Base-by-base conservation (phyloP, 2,888 invertebrate species). In the Lepas anatifera region DNA sequence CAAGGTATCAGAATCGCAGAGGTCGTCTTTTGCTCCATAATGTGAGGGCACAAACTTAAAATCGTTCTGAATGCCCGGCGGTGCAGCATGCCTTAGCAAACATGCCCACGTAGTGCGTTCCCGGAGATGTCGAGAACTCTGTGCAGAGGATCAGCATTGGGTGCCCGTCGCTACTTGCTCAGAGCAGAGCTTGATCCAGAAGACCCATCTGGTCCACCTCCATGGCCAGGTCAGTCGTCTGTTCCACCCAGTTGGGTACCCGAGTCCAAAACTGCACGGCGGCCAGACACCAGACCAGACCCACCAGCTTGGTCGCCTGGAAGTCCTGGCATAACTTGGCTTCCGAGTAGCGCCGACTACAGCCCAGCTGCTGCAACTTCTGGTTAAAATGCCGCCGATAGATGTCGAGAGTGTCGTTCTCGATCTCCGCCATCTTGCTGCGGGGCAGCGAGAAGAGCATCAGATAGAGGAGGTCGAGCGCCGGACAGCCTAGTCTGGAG, bases 381-480 rank as follows among this genome's bases (percentile, higher is more conserved):
- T n/a, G 11, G 39, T 64, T 64, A 39, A 64, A 64, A 39, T 64
- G 64, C 11, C 16, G 37, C 13, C 64, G 39, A 22, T 64, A 64
- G 22, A 16, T 25, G 25, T 3, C 64, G 11, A 64, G 39, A 10
- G 8, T 11, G 64, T 64, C 37, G 7, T 10, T 11, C 64, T 64
- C 64, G 4, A 39, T 39, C 22, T 64, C 25, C 3, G 39, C 25
- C 64, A 64, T 64, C 11, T n/a, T 3, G 10, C 25, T n/a, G 37
- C 64, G 37, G n/a, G 64, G 39, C 11, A 39, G 3, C 37, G 64
- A 64, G 64, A 64, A 64, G 25, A 64, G 64, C 39, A 64, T 18
- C 64, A 64, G 64, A 39, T 64, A 64, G 39, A 64, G 37, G 25
- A 64, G 64, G 64, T 64, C 64, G 22, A 64, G 64, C 37, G 39